A percentile compares a stretch with the other conserved stretches of the same genome.
Evolutionary conservation across 1,140 invertebrate species (phyloP).

Genomic region (Pseudomyrmex dendroicus): DNA sequence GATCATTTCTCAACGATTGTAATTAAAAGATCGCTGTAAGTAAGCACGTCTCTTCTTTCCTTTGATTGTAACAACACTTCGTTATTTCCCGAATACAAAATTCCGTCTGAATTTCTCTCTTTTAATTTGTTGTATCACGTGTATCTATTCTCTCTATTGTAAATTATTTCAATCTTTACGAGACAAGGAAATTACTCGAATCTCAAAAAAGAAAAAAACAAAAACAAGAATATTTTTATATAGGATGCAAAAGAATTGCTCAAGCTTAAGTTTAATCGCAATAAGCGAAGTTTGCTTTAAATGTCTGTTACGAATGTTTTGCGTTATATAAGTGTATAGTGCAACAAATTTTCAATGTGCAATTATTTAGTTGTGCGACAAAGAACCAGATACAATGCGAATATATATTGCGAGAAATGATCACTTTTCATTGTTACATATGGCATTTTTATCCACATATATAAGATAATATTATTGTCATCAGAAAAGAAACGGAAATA

Average conservation of each 20-base stretch:
- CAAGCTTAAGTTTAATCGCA: constrained; percentile 23
- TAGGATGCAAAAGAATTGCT: constrained; percentile 23
- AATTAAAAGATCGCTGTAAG: background rate
- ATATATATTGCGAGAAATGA: constrained; percentile 12
- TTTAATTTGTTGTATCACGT: background rate
- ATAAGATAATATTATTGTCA: background rate
- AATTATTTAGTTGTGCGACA: background rate
- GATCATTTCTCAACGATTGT: constrained; percentile 31
- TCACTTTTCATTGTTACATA: constrained; percentile 4
- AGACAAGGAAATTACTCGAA: constrained; percentile 6
- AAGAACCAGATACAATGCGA: background rate
- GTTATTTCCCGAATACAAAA: background rate
- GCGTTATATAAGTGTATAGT: background rate
- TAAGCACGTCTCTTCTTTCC: background rate
- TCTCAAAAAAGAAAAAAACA: constrained; percentile 5
- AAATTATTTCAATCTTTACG: background rate
- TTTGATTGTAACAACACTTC: background rate
- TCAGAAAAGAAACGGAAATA: background rate
- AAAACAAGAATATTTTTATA: constrained; percentile 41
- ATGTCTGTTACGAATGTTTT: constrained; percentile 4
- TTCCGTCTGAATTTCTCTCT: background rate
- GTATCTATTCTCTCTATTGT: constrained; percentile 15
- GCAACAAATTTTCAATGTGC: background rate
- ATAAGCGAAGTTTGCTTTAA: background rate
- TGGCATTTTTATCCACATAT: background rate